Evolutionary conservation across 2,888 invertebrate genomes (phyloP), one percentile per base, ranked within the genome.

Genomic region (Hylaea fasciaria): DNA sequence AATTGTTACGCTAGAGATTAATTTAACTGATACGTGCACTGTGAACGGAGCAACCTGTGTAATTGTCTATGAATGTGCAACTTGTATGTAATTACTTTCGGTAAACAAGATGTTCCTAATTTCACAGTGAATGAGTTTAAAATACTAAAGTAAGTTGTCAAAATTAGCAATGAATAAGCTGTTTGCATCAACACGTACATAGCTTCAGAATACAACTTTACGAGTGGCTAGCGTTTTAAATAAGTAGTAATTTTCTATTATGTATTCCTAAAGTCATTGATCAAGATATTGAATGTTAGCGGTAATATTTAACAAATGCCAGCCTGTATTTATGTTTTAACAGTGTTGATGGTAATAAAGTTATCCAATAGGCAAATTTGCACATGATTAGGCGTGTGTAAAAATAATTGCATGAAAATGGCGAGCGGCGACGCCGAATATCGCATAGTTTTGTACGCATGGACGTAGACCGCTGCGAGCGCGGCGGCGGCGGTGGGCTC

Each of bases 371-470:
- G 46, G 9, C 43, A 53, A 64, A 64, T 64, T 56, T 39, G 57
- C 55, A 62, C 57, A 59, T 62, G 54, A 57, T 64, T 54, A 55
- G 61, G 5, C 63, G 50, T 61, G 63, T 50, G 58, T 61, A 58
- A 58, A 58, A 57, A 66, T 66, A 66, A 61, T 64, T 66, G 56
- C 60, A 57, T 64, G 57, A 62, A 69, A 64, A 67, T 54, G 40
- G 54, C 47, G 46, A 47, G 28, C 57, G 57, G 17, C 35, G 71
- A 68, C 74, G 74, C 72, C 72, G 68, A 22, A 5, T 65, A 74
- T 84, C 79, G 85, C 86, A 88, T 89, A 88, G 85, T 89, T 91
- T 87, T 88, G 83, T 87, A 83, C 83, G 81, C 80, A 77, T 77
- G 62, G 76, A 73, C 72, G 77, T 76, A 77, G 81, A 75, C 80